Base-by-base conservation (phyloP, 2,797 vertebrate species). In the Psittacula echo region DNA sequence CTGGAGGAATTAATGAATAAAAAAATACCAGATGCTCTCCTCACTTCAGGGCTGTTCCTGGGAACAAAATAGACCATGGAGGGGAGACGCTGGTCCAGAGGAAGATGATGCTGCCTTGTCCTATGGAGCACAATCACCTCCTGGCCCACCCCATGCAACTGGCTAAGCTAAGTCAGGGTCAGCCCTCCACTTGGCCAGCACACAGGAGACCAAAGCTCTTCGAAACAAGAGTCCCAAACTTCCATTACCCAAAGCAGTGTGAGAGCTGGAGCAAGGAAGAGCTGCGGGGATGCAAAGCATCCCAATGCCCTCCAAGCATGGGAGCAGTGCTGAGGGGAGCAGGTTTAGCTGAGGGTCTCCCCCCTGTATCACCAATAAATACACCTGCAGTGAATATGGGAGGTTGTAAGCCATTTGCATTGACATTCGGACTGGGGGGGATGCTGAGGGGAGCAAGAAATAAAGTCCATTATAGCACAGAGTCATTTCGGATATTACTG, bases 401-500 rank as follows among this genome's bases (percentile, higher is more conserved):
- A 97, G 98, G 90, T 94, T 92, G 97, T 83, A 95, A 94, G 95
- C 95, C 97, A 98, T 98, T 98, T 98, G 97, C 97, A 97, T 97
- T 97, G 98, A 97, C 96, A 98, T 98, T 97, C 97, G 96, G 94
- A 74, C 91, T 29, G 80, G 77, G 54, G 93, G 89, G 89, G 76
- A 76, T 90, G 89, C 77, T 23, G 9, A 91, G 65, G 88, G 79
- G 87, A 91, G 82, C 90, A 95, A 93, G 93, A 93, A 97, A 96
- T 96, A 94, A 95, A 98, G 97, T 97, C 97, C 94, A 72, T 98
- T 97, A 97, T 92, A 97, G 95, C 85, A 21, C 96, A 93, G 97
- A 98, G 96, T 97, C 97, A 98, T 98, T 98, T 98, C 96, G 97
- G 96, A 97, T 97, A 97, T 98, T 98, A 98, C 98, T 97, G 96